phyloP scores from a whole-genome alignment of 2,113 vertebrate genomes.

The Bujurquina vittata region DNA sequence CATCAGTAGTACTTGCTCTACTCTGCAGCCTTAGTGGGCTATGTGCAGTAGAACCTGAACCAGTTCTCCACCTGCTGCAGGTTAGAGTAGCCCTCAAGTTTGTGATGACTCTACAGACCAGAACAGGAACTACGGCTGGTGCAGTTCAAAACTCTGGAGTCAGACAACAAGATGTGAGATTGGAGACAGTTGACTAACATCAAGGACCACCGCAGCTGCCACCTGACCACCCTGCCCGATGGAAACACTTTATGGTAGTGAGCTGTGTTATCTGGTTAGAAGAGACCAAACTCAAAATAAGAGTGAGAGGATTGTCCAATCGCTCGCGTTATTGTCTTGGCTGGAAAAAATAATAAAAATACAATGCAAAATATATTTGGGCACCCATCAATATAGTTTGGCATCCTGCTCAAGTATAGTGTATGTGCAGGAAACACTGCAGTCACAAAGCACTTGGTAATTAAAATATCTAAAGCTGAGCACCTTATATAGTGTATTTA shows the following conservation, averaged over 20 bases:
- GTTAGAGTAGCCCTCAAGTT: background rate
- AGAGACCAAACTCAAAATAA: too few relatives aligned
- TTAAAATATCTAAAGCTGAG: constrained; percentile 8
- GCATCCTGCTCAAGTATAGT: background rate
- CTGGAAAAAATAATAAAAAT: background rate
- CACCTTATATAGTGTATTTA: background rate
- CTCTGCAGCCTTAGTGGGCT: background rate
- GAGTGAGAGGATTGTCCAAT: too few relatives aligned
- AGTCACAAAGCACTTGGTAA: background rate
- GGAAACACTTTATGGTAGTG: background rate
- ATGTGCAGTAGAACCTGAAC: background rate
- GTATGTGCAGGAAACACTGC: background rate
- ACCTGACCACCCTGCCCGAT: background rate
- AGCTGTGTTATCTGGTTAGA: too few relatives aligned
- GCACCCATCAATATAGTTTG: background rate
- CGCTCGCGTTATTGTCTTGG: too few relatives aligned
- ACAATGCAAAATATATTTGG: background rate
- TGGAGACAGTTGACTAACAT: background rate
- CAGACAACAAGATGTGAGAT: background rate
- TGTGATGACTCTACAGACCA: background rate
- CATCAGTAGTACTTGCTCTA: background rate
- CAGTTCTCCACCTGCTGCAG: background rate
- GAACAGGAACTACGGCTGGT: background rate
- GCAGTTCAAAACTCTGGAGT: background rate
- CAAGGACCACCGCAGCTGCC: background rate